phyloP scores from a whole-genome alignment of 2,113 vertebrate species.

The Halichoerus grypus region DNA sequence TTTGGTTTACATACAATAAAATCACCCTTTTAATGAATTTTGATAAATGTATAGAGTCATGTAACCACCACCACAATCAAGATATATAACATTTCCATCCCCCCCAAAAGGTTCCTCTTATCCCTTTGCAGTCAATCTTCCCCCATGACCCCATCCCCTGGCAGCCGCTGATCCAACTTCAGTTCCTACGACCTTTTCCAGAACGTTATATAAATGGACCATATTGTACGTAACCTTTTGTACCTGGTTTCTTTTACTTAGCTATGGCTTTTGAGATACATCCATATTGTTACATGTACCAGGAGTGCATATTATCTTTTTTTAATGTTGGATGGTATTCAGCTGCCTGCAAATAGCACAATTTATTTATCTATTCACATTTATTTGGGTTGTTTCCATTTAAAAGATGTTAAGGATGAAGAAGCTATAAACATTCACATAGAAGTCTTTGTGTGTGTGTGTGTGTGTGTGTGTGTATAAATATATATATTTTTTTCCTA shows the following conservation, averaged over 20 bases:
- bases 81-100: neutral
- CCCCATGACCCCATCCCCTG: neutral
- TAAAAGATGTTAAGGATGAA: neutral
- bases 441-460: neutral
- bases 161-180: neutral
- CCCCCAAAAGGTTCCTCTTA: neutral
- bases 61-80: neutral
- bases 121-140: neutral
- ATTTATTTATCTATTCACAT: neutral
- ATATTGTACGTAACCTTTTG: neutral
- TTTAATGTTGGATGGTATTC: neutral
- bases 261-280: neutral
- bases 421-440: neutral
- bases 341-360: neutral
- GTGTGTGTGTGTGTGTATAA: neutral
- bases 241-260: neutral
- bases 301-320: neutral
- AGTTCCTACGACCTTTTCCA: neutral
- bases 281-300: neutral
- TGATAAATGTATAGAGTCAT: neutral
- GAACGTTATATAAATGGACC: neutral
- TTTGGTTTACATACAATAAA: neutral
- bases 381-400: constrained; percentile 5
- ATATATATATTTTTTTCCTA: neutral
- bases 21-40: neutral